Conservation (phyloP, 1,140 invertebrate genomes). For the Subanguina moxae region DNA sequence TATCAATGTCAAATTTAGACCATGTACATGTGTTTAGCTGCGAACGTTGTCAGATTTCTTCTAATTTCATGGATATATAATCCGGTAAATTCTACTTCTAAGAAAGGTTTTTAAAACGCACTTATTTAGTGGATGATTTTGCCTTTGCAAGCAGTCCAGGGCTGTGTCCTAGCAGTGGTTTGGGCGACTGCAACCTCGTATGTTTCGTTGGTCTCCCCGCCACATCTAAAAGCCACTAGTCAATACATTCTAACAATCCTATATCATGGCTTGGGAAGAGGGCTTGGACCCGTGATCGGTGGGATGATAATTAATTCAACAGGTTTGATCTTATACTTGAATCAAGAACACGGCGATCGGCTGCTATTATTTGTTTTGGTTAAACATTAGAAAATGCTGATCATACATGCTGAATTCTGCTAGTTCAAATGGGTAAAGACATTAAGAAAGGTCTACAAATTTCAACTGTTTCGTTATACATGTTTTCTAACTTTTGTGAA, state of each 20-base stretch:
- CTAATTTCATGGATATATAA: constrained; percentile 46
- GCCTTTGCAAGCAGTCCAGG: constrained; percentile 42
- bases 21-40: constrained; percentile 41
- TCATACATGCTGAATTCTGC: no score
- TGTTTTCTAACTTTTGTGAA: no score
- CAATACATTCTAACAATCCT: constrained; percentile 42
- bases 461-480: no score
- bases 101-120: neutral
- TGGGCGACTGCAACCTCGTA: constrained; percentile 48
- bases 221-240: constrained; percentile 36
- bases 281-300: constrained; percentile 45
- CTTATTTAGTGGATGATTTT: constrained; percentile 27
- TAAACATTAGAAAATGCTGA: no score
- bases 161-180: constrained; percentile 25
- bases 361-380: no score
- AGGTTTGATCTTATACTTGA: constrained; percentile 16
- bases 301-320: constrained; percentile 37
- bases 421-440: no score
- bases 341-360: no score
- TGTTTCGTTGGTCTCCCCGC: constrained; percentile 43
- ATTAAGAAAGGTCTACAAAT: no score
- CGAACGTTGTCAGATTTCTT: constrained; percentile 43
- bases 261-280: constrained; percentile 41
- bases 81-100: constrained; percentile 21
- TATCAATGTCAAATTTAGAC: constrained; percentile 26